Base-by-base conservation (phyloP, 2,113 vertebrate species). In the Rattus rattus region DNA sequence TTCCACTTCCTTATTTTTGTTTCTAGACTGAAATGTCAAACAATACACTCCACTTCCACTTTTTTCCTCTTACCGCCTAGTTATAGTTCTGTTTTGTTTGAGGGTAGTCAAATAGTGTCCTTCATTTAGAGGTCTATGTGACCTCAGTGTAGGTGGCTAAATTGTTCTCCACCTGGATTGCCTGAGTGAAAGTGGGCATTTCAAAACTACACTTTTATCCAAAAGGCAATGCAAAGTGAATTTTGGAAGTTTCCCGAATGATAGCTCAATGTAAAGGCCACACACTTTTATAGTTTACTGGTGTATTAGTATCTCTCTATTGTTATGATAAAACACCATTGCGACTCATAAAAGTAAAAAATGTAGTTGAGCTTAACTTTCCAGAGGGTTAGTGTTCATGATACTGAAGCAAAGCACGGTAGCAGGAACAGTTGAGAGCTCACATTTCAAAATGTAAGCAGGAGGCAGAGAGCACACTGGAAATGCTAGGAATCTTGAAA, bases 21-120 rank as follows among this genome's bases (percentile, higher is more conserved):
- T 91, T 91, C 36, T 94, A 87, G 67, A 84, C n/a, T 90, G 22
- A 87, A 97, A 90, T 94, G 79, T 17, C 80, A 79, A 67, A 84
- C 49, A 75, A 72, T n/a, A 80, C 83, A 87, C 65, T 81, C 73
- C 56, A 94, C 59, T 96, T 97, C 65, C 65, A 54, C 16, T 30
- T 77, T 86, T 97, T 90, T 83, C 36, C 43, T 75, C 47, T 83
- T 75, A 94, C 70, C 96, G 84, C 4, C 12, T 79, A 22, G 43
- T 73, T 79, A 43, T 54, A 87, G 36, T 30, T 96, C 43, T 97
- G 59, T 90, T 96, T 96, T 91, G 81, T 91, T 95, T 96, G 94
- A 95, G 87, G 83, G 94, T 88, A 92, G 39, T 94, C 87, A 96
- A 94, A 95, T 79, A 47, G 84, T 80, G 39, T 2, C 56, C 30